Evolutionary conservation across 2,797 vertebrate genomes (phyloP).

Genomic region (Rousettus madagascariensis): DNA sequence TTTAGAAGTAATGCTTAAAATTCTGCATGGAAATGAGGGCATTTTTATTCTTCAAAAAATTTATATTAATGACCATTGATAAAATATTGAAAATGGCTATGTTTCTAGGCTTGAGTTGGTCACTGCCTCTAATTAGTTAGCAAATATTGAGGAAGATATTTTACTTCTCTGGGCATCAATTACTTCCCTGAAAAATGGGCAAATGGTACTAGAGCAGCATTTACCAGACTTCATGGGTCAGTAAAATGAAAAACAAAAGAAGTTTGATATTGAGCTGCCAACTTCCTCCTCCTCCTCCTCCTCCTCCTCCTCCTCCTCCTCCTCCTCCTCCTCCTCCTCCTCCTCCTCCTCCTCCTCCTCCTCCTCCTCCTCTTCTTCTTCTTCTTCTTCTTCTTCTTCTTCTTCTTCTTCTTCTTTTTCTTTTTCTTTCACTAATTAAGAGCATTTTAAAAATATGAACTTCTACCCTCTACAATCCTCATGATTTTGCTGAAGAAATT

Average conservation of each 20-base stretch:
- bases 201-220: neutral
- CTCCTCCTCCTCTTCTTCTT: no score
- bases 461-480: neutral
- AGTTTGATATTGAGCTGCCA: neutral
- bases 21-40: neutral
- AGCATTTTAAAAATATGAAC: neutral
- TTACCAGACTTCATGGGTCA: neutral
- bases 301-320: no score
- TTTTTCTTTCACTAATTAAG: neutral
- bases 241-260: neutral
- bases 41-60: constrained; percentile 35
- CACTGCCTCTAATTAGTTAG: neutral
- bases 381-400: no score
- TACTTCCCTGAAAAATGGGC: neutral
- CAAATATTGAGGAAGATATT: neutral
- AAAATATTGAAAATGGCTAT: neutral
- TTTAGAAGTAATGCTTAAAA: neutral
- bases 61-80: neutral
- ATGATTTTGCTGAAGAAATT: constrained; percentile 1
- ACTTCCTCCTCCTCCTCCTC: neutral
- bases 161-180: neutral
- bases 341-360: no score
- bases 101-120: neutral
- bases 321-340: no score
- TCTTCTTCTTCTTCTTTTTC: no score